Conservation (phyloP, 2,797 vertebrate genomes). For the Rhynchonycteris naso region DNA sequence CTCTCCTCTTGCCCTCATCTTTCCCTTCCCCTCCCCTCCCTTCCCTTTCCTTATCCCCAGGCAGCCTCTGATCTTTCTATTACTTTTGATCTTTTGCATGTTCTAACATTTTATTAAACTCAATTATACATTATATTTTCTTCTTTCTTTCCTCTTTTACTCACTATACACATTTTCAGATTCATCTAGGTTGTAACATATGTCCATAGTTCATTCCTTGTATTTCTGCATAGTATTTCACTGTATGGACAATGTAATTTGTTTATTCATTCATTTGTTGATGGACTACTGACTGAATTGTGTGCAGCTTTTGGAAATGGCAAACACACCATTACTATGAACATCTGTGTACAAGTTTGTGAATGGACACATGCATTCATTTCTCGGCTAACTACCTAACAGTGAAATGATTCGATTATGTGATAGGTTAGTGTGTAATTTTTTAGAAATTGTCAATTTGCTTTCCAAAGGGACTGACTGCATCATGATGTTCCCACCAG, state of each 20-base stretch:
- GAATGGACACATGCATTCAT: accelerated
- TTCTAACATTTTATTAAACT: neutral
- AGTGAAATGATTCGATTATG: neutral
- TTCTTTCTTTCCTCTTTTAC: neutral
- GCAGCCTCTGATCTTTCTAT: neutral
- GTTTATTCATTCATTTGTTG: neutral
- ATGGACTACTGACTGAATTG: neutral
- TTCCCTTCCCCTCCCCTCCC: accelerated
- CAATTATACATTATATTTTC: accelerated
- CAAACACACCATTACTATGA: neutral
- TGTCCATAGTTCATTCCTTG: neutral
- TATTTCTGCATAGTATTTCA: neutral
- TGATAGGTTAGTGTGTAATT: neutral
- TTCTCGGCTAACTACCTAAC: neutral
- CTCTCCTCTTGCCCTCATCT: neutral
- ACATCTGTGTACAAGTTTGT: neutral
- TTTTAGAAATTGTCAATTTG: neutral
- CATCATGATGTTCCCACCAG: neutral
- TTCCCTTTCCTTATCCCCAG: accelerated
- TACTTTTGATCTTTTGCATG: neutral
- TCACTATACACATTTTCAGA: neutral
- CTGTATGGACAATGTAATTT: neutral
- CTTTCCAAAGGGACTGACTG: neutral
- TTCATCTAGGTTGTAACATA: neutral
- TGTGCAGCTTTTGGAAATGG: neutral